Conservation (phyloP, 2,113 vertebrate genomes). For the Ranitomeya variabilis region DNA sequence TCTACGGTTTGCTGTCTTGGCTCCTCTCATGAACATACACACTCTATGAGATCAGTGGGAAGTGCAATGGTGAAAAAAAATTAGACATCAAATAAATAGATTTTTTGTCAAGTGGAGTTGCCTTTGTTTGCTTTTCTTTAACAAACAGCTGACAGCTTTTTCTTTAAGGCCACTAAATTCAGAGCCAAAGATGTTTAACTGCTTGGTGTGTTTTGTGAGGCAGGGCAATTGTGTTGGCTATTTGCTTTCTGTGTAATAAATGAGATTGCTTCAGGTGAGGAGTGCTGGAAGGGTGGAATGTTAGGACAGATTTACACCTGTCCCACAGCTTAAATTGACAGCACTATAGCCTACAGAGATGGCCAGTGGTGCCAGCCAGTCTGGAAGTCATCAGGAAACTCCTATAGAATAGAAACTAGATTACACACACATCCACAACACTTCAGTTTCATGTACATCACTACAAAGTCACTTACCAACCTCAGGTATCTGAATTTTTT, state of each 20-base stretch:
- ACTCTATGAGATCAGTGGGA: slow-evolving; percentile 44
- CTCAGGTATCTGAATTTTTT: slow-evolving; percentile 3
- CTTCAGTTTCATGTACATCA: slow-evolving; percentile 54
- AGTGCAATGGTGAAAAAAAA: slow-evolving; percentile 26
- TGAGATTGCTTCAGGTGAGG: slow-evolving; percentile 87
- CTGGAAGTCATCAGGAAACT: slow-evolving; percentile 81
- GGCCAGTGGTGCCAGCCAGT: slow-evolving; percentile 91
- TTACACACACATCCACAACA: slow-evolving; percentile 67
- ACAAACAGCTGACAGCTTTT: slow-evolving; percentile 69
- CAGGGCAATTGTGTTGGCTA: slow-evolving; percentile 64
- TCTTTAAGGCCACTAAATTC: slow-evolving; percentile 65
- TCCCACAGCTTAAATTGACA: slow-evolving; percentile 78
- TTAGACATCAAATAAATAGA: slow-evolving; percentile 68
- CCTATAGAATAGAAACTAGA: slow-evolving; percentile 68
- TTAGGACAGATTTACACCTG: slow-evolving; percentile 94
- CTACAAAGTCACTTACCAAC: slow-evolving; percentile 30
- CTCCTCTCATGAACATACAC: slow-evolving; percentile 34
- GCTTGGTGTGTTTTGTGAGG: slow-evolving; percentile 62
- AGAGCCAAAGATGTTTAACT: slow-evolving; percentile 59
- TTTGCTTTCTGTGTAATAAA: slow-evolving; percentile 76
- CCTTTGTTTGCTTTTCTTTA: slow-evolving; percentile 74
- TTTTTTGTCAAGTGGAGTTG: slow-evolving; percentile 64
- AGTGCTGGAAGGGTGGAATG: slow-evolving; percentile 76
- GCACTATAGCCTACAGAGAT: slow-evolving; percentile 87
- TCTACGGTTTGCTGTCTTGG: slow-evolving; percentile 26